Conservation (phyloP, 2,888 invertebrate species). For the Hypselothyrea guttata region DNA sequence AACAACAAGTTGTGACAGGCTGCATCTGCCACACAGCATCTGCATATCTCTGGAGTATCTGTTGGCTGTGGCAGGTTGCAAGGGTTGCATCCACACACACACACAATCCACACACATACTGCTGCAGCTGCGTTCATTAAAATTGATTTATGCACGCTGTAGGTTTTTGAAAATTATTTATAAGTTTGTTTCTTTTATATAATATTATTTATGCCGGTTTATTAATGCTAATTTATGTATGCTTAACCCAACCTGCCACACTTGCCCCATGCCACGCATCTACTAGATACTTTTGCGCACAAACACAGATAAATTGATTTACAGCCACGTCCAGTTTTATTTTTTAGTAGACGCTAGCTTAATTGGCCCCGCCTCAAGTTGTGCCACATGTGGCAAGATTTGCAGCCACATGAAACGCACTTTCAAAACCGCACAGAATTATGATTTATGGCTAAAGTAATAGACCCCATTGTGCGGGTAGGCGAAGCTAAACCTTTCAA, state of each 20-base stretch:
- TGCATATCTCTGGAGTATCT: slow-evolving; percentile 13
- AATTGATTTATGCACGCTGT: slow-evolving; percentile 69
- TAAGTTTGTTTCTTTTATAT: slow-evolving; percentile 36
- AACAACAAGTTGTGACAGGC: slow-evolving; percentile 44
- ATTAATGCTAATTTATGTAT: slow-evolving; percentile 76
- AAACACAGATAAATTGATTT: slow-evolving; percentile 58
- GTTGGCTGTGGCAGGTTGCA: slow-evolving; percentile 15
- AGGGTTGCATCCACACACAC: slow-evolving; percentile 32
- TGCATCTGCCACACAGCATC: slow-evolving; percentile 20
- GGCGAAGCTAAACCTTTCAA: slow-evolving; percentile 4
- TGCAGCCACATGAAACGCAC: slow-evolving; percentile 73
- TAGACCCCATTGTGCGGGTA: slow-evolving; percentile 4
- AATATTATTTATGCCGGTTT: slow-evolving; percentile 57
- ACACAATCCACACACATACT: no score
- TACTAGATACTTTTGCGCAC: slow-evolving; percentile 50
- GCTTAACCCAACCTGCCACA: slow-evolving; percentile 59
- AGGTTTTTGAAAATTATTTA: slow-evolving; percentile 54
- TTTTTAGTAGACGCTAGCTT: slow-evolving; percentile 46
- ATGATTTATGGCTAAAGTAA: slow-evolving; percentile 42
- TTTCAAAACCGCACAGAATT: slow-evolving; percentile 63
- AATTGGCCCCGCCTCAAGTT: slow-evolving; percentile 67
- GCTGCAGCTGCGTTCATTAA: slow-evolving; percentile 62
- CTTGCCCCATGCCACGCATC: slow-evolving; percentile 59
- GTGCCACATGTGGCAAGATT: slow-evolving; percentile 32
- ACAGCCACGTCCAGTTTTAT: slow-evolving; percentile 45